phyloP scores from a whole-genome alignment of 1,140 invertebrate species.

The Bacillus rossius region DNA sequence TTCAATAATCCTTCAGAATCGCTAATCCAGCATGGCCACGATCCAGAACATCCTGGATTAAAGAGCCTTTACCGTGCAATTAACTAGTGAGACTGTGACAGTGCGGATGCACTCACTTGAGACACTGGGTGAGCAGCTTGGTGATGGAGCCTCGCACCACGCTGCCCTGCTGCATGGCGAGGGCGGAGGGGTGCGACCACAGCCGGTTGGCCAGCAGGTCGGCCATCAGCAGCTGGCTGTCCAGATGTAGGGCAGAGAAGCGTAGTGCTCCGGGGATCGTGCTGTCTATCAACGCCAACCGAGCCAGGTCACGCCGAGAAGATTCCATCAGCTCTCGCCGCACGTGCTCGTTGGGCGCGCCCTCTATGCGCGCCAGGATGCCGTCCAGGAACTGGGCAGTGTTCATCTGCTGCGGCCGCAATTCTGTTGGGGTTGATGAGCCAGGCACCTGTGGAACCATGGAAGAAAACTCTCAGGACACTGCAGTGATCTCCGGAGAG shows the following conservation, averaged over 20 bases:
- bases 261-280: conserved; percentile 75
- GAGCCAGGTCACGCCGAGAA: conserved; percentile 63
- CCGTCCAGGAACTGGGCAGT: conserved; percentile 56
- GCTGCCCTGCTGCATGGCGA: conserved; percentile 45
- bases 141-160: conserved; percentile 50
- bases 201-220: conserved; percentile 37
- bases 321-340: conserved; percentile 60
- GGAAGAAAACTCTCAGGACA: too few relatives aligned
- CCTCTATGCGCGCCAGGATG: conserved; percentile 64
- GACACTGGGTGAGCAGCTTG: conserved; percentile 61
- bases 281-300: conserved; percentile 80
- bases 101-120: conserved; percentile 47
- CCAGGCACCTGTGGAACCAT: conserved; percentile 17
- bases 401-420: conserved; percentile 33
- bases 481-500: too few relatives aligned
- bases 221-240: conserved; percentile 50
- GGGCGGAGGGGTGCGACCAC: conserved; percentile 45
- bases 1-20: too few relatives aligned
- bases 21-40: too few relatives aligned
- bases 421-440: conserved; percentile 10
- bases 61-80: too few relatives aligned
- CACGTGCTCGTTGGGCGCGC: conserved; percentile 52
- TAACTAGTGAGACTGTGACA: too few relatives aligned
- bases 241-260: conserved; percentile 78
- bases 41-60: too few relatives aligned